These are phyloP conservation scores for Euclidia mi DNA, from an alignment of 2,888 invertebrate species.

Conservation along the genomic window DNA sequence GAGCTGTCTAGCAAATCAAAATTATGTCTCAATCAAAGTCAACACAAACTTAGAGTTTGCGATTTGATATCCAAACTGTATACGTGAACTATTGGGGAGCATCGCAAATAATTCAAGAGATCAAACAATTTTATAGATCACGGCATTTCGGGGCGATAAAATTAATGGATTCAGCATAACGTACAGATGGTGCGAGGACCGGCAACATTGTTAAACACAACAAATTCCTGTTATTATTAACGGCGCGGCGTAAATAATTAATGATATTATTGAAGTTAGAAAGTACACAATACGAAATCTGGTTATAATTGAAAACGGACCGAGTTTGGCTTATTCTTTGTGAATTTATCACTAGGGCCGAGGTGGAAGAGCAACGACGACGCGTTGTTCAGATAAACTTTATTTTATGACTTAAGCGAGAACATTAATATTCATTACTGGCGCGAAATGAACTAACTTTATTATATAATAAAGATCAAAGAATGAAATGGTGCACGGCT, in stretches of 20 bases:
- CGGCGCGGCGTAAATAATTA: slow-evolving; percentile 75
- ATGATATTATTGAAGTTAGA: slow-evolving; percentile 80
- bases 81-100: slow-evolving; percentile 40
- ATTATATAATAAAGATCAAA: slow-evolving; percentile 87
- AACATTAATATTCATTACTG: slow-evolving; percentile 89
- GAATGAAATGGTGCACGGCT: slow-evolving; percentile 64
- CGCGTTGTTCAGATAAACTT: slow-evolving; percentile 86
- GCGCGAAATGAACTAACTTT: slow-evolving; percentile 87
- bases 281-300: slow-evolving; percentile 79
- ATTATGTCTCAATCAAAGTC: slow-evolving; percentile 46
- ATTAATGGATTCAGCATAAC: slow-evolving; percentile 43
- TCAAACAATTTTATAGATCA: slow-evolving; percentile 50
- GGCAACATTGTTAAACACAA: slow-evolving; percentile 65
- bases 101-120: slow-evolving; percentile 39
- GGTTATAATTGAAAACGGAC: slow-evolving; percentile 85
- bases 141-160: slow-evolving; percentile 30
- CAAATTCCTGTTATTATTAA: slow-evolving; percentile 72
- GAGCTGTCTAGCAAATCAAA: slow-evolving; percentile 23
- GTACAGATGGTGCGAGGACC: slow-evolving; percentile 35
- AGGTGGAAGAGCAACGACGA: slow-evolving; percentile 74
- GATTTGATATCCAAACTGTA: slow-evolving; percentile 44
- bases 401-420: slow-evolving; percentile 88
- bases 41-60: slow-evolving; percentile 43
- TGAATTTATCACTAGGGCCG: slow-evolving; percentile 81
- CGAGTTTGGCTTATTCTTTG: slow-evolving; percentile 84